Conservation (phyloP, 2,797 vertebrate genomes). For the Sorex maritimensis region DNA sequence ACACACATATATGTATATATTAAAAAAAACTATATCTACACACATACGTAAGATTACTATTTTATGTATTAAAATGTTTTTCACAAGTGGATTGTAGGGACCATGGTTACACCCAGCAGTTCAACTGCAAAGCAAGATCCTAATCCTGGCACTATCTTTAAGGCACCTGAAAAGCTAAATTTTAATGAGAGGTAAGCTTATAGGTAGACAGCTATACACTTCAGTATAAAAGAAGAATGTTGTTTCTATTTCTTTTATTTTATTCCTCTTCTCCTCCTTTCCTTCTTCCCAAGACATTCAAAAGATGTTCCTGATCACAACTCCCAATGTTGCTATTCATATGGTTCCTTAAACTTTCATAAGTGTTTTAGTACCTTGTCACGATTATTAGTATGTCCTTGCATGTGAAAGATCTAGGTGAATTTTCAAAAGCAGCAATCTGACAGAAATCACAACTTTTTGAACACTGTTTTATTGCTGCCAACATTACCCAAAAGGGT, state of each 20-base stretch:
- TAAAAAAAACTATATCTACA: too few species aligned
- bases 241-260: neutral
- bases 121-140: too few species aligned
- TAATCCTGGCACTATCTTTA: too few species aligned
- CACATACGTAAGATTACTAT: too few species aligned
- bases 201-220: neutral
- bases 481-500: constrained; percentile 2
- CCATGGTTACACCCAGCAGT: too few species aligned
- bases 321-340: constrained; percentile 12
- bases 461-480: constrained; percentile 37
- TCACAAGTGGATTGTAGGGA: too few species aligned
- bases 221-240: neutral
- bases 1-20: too few species aligned
- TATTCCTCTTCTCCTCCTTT: constrained; percentile 38
- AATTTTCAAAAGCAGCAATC: constrained; percentile 35
- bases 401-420: neutral
- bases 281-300: neutral
- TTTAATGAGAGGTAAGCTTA: constrained; percentile 17
- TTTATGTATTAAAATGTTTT: too few species aligned
- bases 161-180: neutral
- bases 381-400: neutral
- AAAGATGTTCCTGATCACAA: constrained; percentile 42
- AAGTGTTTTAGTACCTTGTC: neutral
- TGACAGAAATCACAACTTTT: neutral
- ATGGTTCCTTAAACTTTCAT: constrained; percentile 29